Evolutionary conservation across 2,888 invertebrate genomes (phyloP).

Genomic region (Therioaphis trifolii): DNA sequence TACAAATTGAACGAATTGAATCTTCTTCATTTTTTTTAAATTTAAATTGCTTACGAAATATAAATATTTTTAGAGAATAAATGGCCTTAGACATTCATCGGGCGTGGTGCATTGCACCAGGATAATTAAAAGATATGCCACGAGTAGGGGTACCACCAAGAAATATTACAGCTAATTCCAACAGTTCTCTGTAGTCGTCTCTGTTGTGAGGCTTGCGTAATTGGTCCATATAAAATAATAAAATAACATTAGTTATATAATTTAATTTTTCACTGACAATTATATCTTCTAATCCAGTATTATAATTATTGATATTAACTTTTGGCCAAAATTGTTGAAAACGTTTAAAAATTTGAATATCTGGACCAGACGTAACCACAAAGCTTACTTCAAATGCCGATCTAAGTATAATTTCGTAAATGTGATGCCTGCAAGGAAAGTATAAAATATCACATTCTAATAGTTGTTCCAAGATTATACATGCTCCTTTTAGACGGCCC

Average conservation of each 20-base stretch:
- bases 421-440: not conserved
- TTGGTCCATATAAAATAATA: too few relatives aligned
- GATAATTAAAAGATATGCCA: not conserved
- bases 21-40: not conserved
- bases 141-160: too few relatives aligned
- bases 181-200: too few relatives aligned
- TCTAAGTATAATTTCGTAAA: conserved; percentile 5
- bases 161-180: not conserved
- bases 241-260: too few relatives aligned
- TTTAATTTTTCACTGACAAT: too few relatives aligned
- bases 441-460: too few relatives aligned
- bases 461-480: conserved; percentile 5
- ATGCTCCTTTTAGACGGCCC: conserved; percentile 12
- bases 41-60: not conserved
- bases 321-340: too few relatives aligned
- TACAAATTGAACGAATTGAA: not conserved
- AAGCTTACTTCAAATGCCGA: too few relatives aligned
- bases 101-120: conserved; percentile 8
- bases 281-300: too few relatives aligned
- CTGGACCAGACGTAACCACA: conserved; percentile 4
- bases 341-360: too few relatives aligned
- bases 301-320: too few relatives aligned
- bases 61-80: not conserved
- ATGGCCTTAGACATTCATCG: conserved; percentile 13
- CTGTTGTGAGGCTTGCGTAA: not conserved